Base-by-base conservation (phyloP, 1,140 invertebrate genomes). In the Triops cancriformis region DNA sequence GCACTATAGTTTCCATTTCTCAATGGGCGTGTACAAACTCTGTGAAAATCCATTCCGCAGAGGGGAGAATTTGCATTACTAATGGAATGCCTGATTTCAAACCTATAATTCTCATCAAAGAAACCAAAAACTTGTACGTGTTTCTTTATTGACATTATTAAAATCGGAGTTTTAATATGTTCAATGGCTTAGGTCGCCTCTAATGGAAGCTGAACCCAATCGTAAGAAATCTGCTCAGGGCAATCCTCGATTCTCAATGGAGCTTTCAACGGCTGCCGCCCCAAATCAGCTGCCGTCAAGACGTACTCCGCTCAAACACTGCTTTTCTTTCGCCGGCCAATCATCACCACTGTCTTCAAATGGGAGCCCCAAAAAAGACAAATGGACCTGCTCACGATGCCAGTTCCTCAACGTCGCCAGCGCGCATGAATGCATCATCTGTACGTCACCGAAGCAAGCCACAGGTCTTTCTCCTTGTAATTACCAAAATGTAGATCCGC, bases 21-120 rank as follows among this genome's bases (percentile, higher is more conserved):
- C 92, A 94, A 86, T 96, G 93, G 93, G 90, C 91, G 87, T 95
- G 94, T 88, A 88, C 88, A 84, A 88, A 89, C 84, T 95, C 93
- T 86, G 89, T 91, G 85, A 88, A 92, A 84, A 93, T 94, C 85
- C 94, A 95, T 86, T 91, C 91, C 79, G 94, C 91, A 73, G 92
- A 94, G 84, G 89, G 88, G 83, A 84, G 89, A 79, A 89, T 88
- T 85, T 96, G 94, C 85, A 88, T 90, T 85, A 90, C 91, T 86
- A 95, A 93, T 87, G 92, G 91, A 51, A 74, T 77, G 72, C 43
- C 72, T 78, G 26, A 73, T 72, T 28, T 77, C 18, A 77, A 72
- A 41, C 26, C 23, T 43, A n/a, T 72, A 43, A 37, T 27, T 28
- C 43, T 74, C 23, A 14, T 23, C 26, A 45, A 77, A 43, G 11